Base-by-base conservation (phyloP, 1,140 invertebrate species). In the Lordiphosa mommai region DNA sequence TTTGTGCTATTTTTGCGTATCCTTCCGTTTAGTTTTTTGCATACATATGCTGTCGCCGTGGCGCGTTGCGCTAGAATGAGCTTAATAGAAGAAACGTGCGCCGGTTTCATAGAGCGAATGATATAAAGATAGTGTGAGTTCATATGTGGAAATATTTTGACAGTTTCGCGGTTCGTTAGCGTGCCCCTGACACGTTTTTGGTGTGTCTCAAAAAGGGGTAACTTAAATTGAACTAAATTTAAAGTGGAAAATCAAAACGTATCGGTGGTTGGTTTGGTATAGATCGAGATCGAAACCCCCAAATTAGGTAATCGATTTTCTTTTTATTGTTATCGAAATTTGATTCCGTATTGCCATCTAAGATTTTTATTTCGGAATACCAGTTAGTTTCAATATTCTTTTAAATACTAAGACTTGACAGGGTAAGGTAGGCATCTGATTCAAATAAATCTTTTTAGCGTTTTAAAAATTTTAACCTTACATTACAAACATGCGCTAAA, bases 161-260 rank as follows among this genome's bases (percentile, higher is more conserved):
- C 77, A 84, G 79, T 84, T 77, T 84, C 64, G 77, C 72, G 77
- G 77, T 72, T 84, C 77, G 77, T 84, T 84, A 82, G 72, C 57
- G 60, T 64, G 61, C 71, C 55, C 44, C 43, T 20, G n/a, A 10
- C 2, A 29, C 20, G 23, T 27, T 27, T 27, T 27, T 27, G 23
- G 6, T 27, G 23, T 27, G 23, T 5, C 23, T 27, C 2, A n/a
- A 17, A 43, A 37, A 37, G 9, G 8, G 8, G 27, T 27, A 12
- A 29, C 23, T 27, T 3, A 41, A 0, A 41, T 7, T 1, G 1
- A 41, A 43, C 1, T 5, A 17, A 43, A 36, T 8, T n/a, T 12
- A 20, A 41, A n/a, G 23, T 41, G 10, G 38, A 20, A 20, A 41
- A 16, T 16, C 38, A 41, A 41, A 2, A 1, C 16, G 16, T 1